These are phyloP conservation scores for Dallia pectoralis DNA, from an alignment of 2,797 vertebrate species.

Conservation along the genomic window DNA sequence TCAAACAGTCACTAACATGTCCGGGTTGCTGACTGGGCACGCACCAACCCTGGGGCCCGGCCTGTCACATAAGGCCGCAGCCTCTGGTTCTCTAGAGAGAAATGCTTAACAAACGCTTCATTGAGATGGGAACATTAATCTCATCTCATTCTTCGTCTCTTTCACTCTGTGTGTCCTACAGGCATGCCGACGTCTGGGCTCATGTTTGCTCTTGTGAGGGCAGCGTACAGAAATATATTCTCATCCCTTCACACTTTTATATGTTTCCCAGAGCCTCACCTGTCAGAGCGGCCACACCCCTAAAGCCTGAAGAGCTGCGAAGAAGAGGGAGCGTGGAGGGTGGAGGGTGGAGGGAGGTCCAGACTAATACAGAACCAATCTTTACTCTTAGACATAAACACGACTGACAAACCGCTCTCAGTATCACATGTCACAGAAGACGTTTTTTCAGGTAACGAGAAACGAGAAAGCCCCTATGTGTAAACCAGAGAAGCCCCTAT, in stretches of 20 bases:
- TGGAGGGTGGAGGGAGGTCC: constrained; percentile 33
- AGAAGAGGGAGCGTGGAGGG: background rate
- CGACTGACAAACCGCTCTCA: background rate
- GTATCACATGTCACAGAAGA: background rate
- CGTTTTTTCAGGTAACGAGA: background rate
- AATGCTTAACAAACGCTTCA: background rate
- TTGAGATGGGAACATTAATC: too few species aligned
- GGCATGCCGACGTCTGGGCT: background rate
- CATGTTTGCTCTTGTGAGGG: background rate
- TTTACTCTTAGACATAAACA: constrained; percentile 1
- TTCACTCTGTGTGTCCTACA: background rate
- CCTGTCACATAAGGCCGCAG: constrained; percentile 14
- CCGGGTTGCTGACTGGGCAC: constrained; percentile 32
- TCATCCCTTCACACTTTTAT: constrained; percentile 21
- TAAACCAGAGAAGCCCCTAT: constrained; percentile 7
- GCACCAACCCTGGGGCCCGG: constrained; percentile 28
- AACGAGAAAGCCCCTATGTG: background rate
- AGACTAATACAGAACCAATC: background rate
- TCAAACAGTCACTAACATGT: constrained; percentile 44
- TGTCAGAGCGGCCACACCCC: background rate
- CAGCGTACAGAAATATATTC: background rate
- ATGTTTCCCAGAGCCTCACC: background rate
- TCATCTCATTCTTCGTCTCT: background rate
- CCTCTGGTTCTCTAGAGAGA: constrained; percentile 30
- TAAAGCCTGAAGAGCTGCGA: background rate